Percentiles rank a stretch among this genome's conserved stretches.
These are phyloP conservation scores for Syritta pipiens DNA, from an alignment of 2,888 invertebrate genomes.

Conservation along the genomic window DNA sequence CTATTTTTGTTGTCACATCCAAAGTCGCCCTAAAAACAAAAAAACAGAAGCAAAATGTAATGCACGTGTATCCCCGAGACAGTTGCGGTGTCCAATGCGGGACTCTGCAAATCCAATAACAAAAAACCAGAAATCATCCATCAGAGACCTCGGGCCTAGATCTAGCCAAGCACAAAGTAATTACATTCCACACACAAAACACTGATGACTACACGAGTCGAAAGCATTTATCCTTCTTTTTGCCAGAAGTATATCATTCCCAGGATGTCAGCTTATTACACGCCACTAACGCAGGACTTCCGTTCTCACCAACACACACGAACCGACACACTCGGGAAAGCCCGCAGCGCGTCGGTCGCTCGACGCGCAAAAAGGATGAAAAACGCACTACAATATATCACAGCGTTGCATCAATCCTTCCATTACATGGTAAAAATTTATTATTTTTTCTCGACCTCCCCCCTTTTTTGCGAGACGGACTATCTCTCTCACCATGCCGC, in stretches of 20 bases:
- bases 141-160: background rate
- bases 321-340: background rate
- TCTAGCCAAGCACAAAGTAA: slow-evolving; percentile 5
- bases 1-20: too few species aligned
- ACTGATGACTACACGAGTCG: slow-evolving; percentile 15
- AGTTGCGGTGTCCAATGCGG: too few species aligned
- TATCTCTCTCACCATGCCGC: background rate
- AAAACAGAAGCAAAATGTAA: too few species aligned
- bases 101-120: too few species aligned
- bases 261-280: slow-evolving; percentile 57
- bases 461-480: too few species aligned
- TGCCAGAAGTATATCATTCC: slow-evolving; percentile 14
- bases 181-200: slow-evolving; percentile 10
- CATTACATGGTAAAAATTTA: slow-evolving; percentile 64
- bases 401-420: slow-evolving; percentile 66
- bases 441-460: slow-evolving; percentile 30
- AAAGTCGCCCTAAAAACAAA: too few species aligned
- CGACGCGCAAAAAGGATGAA: slow-evolving; percentile 50
- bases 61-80: too few species aligned
- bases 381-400: slow-evolving; percentile 67
- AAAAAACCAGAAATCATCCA: background rate
- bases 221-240: slow-evolving; percentile 20
- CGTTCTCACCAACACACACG: background rate
- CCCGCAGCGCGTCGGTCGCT: slow-evolving; percentile 25
- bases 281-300: slow-evolving; percentile 50